A percentile compares a stretch with the other conserved stretches of the same genome.
Evolutionary conservation across 2,113 vertebrate genomes (phyloP).

Genomic region (Castor canadensis): DNA sequence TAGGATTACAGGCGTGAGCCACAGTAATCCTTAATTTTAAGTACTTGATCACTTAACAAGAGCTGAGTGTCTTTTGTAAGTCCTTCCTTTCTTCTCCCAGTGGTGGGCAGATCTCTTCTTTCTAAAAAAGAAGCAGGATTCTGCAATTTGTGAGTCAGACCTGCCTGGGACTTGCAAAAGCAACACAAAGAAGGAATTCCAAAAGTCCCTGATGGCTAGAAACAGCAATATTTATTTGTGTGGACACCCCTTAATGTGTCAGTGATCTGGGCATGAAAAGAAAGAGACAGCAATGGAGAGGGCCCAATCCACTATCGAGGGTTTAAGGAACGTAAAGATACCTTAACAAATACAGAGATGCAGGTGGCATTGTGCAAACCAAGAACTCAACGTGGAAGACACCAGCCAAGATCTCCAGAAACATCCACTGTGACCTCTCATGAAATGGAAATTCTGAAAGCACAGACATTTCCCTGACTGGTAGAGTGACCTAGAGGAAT

Average conservation of each 20-base stretch:
- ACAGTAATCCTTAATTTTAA: conserved; percentile 48
- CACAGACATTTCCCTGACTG: neutral
- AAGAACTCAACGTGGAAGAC: neutral
- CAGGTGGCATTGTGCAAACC: neutral
- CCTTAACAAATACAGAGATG: neutral
- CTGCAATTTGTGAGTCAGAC: neutral
- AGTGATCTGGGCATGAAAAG: neutral
- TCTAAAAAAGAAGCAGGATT: neutral
- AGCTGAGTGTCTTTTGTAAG: neutral
- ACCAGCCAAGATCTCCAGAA: neutral
- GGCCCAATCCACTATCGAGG: neutral
- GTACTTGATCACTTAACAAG: neutral
- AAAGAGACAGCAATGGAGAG: neutral
- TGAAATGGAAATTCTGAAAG: conserved; percentile 22
- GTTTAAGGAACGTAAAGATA: neutral
- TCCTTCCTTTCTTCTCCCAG: neutral
- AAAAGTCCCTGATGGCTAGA: neutral
- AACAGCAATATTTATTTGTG: neutral
- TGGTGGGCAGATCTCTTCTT: neutral
- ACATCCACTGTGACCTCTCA: neutral
- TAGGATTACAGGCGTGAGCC: too few species aligned
- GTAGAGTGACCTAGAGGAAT: neutral
- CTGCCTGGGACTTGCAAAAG: neutral
- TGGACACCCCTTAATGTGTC: too few species aligned
- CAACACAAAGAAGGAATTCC: too few species aligned